These are phyloP conservation scores for Corbicula japonica DNA, from an alignment of 2,888 invertebrate genomes.

Conservation along the genomic window DNA sequence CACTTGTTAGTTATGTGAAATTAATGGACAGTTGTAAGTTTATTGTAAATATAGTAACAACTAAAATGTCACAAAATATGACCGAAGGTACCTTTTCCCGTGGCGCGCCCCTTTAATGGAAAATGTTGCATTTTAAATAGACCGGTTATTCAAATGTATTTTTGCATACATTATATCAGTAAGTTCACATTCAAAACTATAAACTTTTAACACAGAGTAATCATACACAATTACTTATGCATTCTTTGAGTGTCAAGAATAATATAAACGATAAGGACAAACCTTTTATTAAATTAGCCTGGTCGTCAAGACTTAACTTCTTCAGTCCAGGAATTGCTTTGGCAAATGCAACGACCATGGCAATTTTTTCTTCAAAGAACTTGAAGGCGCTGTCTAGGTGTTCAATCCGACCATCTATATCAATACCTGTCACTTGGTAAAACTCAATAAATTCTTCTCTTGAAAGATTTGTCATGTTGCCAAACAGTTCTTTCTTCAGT, in stretches of 20 bases:
- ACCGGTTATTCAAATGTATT: neutral
- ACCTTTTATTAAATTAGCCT: conserved; percentile 83
- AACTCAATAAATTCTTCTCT: conserved; percentile 81
- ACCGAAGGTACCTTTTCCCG: too few species aligned
- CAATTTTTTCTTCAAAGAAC: conserved; percentile 79
- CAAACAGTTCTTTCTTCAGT: conserved; percentile 78
- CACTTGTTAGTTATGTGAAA: too few species aligned
- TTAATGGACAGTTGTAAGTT: too few species aligned
- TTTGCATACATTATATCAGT: neutral
- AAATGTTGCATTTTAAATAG: too few species aligned
- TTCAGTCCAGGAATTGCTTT: conserved; percentile 83
- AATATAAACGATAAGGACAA: too few species aligned
- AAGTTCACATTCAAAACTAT: too few species aligned
- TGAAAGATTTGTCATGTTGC: conserved; percentile 76
- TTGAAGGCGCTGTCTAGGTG: conserved; percentile 75
- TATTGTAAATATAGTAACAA: too few species aligned
- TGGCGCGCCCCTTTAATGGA: too few species aligned
- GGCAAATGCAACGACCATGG: conserved; percentile 80
- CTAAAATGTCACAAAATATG: too few species aligned
- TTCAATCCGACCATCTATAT: conserved; percentile 81
- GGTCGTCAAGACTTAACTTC: conserved; percentile 79
- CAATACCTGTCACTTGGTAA: conserved; percentile 83
- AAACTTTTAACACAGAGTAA: too few species aligned
- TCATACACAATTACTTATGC: too few species aligned
- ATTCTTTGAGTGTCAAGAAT: too few species aligned